Evolutionary conservation across 2,113 vertebrate genomes (phyloP), one percentile per base, ranked within the genome.

Genomic region (Apteryx owenii): DNA sequence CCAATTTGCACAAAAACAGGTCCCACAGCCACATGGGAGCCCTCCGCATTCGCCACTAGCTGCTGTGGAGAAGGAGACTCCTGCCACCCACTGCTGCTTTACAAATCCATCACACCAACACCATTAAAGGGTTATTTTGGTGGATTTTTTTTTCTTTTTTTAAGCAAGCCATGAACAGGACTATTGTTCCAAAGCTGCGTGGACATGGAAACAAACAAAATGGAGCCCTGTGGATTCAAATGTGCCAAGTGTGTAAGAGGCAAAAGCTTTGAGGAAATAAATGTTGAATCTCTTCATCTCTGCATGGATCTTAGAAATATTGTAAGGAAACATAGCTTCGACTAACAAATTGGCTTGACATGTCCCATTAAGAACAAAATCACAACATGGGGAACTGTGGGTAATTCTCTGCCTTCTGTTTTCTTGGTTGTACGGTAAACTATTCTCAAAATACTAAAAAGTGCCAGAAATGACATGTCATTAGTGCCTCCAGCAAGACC

Each of bases 351-450:
- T 84, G 73, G 46, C 76, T 94, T 92, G 92, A 88, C 68, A 70
- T 88, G 81, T 91, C 90, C 89, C 93, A 92, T 95, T 96, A 95
- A 84, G 86, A 93, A 89, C 80, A 82, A 93, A 96, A 93, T 85
- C 33, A 0, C 89, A 93, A 81, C 68, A 25, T 2, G 11, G 76
- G 92, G 95, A 89, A 85, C 89, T 78, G 88, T 82, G 85, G 91
- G 76, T 76, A 95, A 90, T 87, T 94, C 93, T 62, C 93, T 93
- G 89, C 90, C 96, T 94, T 90, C 94, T 93, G 82, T 90, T 97
- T 92, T 15, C 91, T 84, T 33, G 90, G 40, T 73, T 70, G n/a
- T 56, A 25, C 68, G 15, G 5, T 73, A 76, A 95, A 84, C 64
- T 72, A 40, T 2, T 64, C 88, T 82, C 78, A 28, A 77, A 91